These are phyloP conservation scores for Steinernema feltiae DNA, from an alignment of 1,140 invertebrate genomes.

Conservation along the genomic window DNA sequence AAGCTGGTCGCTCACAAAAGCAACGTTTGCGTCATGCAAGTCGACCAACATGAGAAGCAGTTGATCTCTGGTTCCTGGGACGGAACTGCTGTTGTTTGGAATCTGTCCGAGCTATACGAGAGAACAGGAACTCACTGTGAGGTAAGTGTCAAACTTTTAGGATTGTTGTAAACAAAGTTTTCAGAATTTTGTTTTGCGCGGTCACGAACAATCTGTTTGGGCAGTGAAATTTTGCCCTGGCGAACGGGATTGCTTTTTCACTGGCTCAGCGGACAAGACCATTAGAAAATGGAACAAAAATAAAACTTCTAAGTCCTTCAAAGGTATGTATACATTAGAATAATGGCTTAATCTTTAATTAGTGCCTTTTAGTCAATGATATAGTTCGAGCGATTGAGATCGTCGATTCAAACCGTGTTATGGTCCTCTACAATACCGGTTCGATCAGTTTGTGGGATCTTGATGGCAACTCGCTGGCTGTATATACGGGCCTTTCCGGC, in stretches of 20 bases:
- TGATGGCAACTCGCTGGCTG: not conserved
- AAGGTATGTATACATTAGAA: too few relatives aligned
- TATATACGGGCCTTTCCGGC: not conserved
- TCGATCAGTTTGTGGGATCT: not conserved
- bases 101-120: constrained; percentile 28
- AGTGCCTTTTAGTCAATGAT: not conserved
- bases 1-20: not conserved
- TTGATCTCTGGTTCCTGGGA: constrained; percentile 44
- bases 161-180: not conserved
- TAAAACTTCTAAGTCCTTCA: too few relatives aligned
- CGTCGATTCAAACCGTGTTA: not conserved
- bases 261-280: constrained; percentile 78
- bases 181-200: constrained; percentile 51
- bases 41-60: constrained; percentile 14
- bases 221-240: constrained; percentile 69
- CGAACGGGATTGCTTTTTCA: constrained; percentile 37
- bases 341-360: too few relatives aligned
- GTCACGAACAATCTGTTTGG: constrained; percentile 82
- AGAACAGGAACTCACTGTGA: constrained; percentile 14
- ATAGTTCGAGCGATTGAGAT: not conserved
- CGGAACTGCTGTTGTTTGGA: constrained; percentile 45
- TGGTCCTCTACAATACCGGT: not conserved
- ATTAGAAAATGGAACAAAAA: constrained; percentile 79
- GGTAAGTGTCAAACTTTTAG: not conserved
- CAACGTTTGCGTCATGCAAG: constrained; percentile 35